Base-by-base conservation (phyloP, 2,797 vertebrate genomes). In the Choloepus didactylus region DNA sequence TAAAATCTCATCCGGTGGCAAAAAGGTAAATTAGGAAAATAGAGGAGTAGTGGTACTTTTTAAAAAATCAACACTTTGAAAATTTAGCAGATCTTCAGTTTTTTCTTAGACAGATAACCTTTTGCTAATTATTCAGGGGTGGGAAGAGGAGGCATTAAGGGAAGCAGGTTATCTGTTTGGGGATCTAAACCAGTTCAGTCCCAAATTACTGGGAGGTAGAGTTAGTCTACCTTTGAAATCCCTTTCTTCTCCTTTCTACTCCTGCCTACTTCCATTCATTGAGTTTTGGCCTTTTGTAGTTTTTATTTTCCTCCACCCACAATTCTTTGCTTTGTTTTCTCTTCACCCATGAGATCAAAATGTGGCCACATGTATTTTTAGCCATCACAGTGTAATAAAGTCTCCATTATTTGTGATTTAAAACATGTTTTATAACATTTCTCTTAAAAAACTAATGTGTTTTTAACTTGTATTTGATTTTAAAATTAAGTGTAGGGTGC, bases 1-100 rank as follows among this genome's bases (percentile, higher is more conserved):
- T 97, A 99, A 99, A 94, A 99, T 98, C 95, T 99, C 99, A 49
- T 99, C 99, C 31, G 98, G 99, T 97, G 99, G 99, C 96, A 99
- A 99, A 98, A 99, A 99, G 99, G 99, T 99, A 98, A 97, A 97
- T 94, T 93, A 89, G 76, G 86, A 93, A 94, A 94, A 87, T 62
- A 82, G 89, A 95, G n/a, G 70, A 94, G 94, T 31, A 82, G 31
- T 95, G 41, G 35, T 54, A 44, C 25, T 62, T 96, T 84, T 91
- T 91, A 54, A 54, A 92, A 70, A 94, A 82, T 85, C 72, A 75
- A 75, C 46, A 11, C 31, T 85, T 80, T 85, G 46, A 95, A 89
- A 92, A 83, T 83, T 59, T 81, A 82, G 66, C 66, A 69, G 72
- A 64, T 89, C 38, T 0, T 87, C 46, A 73, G 11, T 35, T 9